These are phyloP conservation scores for Parauchenoglanis punctatus DNA, from an alignment of 2,797 vertebrate genomes.

Conservation along the genomic window DNA sequence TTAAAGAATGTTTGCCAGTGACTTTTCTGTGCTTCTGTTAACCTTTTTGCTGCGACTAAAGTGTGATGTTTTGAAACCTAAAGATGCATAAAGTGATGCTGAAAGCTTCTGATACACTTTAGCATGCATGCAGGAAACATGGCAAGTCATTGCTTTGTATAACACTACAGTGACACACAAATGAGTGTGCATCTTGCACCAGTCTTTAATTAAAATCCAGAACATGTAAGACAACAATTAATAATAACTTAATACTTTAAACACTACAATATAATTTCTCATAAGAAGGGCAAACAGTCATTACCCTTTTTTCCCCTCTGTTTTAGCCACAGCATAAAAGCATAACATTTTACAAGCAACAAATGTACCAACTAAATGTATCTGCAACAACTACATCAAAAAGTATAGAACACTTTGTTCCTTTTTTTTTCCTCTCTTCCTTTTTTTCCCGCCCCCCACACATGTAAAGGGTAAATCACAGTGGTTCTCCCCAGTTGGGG, in stretches of 20 bases:
- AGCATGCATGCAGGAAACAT: too few relatives aligned
- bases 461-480: slow-evolving; percentile 57
- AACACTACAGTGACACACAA: background rate
- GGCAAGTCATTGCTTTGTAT: background rate
- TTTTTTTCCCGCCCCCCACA: slow-evolving; percentile 20
- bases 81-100: background rate
- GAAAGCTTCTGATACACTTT: background rate
- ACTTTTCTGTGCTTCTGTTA: background rate
- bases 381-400: slow-evolving; percentile 43
- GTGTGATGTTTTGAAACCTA: background rate
- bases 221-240: slow-evolving; percentile 45
- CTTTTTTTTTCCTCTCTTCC: background rate
- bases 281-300: slow-evolving; percentile 16
- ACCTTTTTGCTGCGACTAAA: background rate
- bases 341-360: slow-evolving; percentile 45
- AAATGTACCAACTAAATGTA: slow-evolving; percentile 29
- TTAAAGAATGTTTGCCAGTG: slow-evolving; percentile 72
- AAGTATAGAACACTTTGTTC: slow-evolving; percentile 33
- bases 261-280: slow-evolving; percentile 27
- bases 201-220: slow-evolving; percentile 48
- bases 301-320: background rate
- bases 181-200: slow-evolving; percentile 25
- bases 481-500: slow-evolving; percentile 55
- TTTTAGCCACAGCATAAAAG: slow-evolving; percentile 28
- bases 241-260: slow-evolving; percentile 38